Evolutionary conservation across 2,888 invertebrate species (phyloP), one percentile per base, ranked within the genome.

Genomic region (Girardia tigrina): DNA sequence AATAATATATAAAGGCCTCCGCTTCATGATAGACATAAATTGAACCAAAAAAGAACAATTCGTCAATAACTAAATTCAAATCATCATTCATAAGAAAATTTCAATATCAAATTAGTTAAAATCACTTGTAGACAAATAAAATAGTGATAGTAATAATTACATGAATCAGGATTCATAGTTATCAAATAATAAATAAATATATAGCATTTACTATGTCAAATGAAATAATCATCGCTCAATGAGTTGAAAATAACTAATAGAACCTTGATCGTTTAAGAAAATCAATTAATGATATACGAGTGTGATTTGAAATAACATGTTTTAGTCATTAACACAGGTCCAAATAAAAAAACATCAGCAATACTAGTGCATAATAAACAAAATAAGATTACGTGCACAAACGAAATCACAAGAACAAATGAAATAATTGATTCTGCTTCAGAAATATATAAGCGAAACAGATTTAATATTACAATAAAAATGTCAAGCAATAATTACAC

Each of bases 1-100:
- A 56, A 56, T 56, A 56, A 56, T 56, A 56, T 56, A 56, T 56
- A 56, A 56, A 56, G 56, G 56, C 56, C 56, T 56, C 56, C 56
- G 56, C 56, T 56, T 56, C 56, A 56, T 56, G 56, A 56, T 56
- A 56, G 56, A 56, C 56, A 20, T 4, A 56, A 56, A 56, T 56
- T 56, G 56, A 56, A 56, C 56, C 56, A 56, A 56, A 56, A 56
- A 56, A 56, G 56, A 56, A 56, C 56, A 56, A 56, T 56, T 56
- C 56, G 56, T 56, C 56, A 56, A 20, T 12, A 56, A 56, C 56
- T 56, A 56, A 56, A 56, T 56, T 56, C 56, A 56, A 56, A 56
- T 56, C 56, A 56, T 56, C 56, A 56, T 56, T 56, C 56, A 56
- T 16, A 56, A 56, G 56, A 56, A 56, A 56, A 56, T 56, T 56